Conservation (phyloP, 2,888 invertebrate genomes). For the Tricholauxania praeusta region DNA sequence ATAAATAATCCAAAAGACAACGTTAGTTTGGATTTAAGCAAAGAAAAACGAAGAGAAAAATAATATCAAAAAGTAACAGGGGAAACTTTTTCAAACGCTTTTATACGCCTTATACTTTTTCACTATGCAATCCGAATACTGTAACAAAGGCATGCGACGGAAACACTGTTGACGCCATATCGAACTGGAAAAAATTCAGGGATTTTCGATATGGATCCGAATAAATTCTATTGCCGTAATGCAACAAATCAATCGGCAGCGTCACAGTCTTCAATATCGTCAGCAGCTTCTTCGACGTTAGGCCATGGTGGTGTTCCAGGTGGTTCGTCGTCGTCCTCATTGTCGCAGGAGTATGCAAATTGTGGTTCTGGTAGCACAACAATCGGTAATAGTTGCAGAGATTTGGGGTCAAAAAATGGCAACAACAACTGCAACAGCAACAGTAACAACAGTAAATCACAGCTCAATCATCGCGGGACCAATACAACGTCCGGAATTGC, state of each 20-base stretch:
- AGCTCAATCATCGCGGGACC: constrained; percentile 47
- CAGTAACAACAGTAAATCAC: constrained; percentile 47
- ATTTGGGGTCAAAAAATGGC: constrained; percentile 49
- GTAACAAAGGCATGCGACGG: background rate
- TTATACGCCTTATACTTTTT: background rate
- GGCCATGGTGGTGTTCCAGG: constrained; percentile 41
- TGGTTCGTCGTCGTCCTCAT: constrained; percentile 36
- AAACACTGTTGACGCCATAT: constrained; percentile 22
- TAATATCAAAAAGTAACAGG: too few species aligned
- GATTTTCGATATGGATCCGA: constrained; percentile 60
- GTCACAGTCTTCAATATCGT: constrained; percentile 53
- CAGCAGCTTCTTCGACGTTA: constrained; percentile 53
- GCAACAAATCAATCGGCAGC: constrained; percentile 51
- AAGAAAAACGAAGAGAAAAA: too few species aligned
- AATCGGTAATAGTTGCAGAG: constrained; percentile 49
- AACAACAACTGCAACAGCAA: constrained; percentile 48
- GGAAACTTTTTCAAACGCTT: too few species aligned
- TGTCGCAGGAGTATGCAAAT: constrained; percentile 50
- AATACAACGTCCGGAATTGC: constrained; percentile 42
- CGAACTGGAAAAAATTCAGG: constrained; percentile 20
- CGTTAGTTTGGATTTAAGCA: too few species aligned
- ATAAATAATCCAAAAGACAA: too few species aligned
- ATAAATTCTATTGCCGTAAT: constrained; percentile 62
- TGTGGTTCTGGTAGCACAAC: constrained; percentile 49
- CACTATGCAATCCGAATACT: constrained; percentile 16